Percentiles rank a stretch among this genome's conserved stretches.
These are phyloP conservation scores for Caretta caretta DNA, from an alignment of 2,113 vertebrate genomes.

Conservation along the genomic window DNA sequence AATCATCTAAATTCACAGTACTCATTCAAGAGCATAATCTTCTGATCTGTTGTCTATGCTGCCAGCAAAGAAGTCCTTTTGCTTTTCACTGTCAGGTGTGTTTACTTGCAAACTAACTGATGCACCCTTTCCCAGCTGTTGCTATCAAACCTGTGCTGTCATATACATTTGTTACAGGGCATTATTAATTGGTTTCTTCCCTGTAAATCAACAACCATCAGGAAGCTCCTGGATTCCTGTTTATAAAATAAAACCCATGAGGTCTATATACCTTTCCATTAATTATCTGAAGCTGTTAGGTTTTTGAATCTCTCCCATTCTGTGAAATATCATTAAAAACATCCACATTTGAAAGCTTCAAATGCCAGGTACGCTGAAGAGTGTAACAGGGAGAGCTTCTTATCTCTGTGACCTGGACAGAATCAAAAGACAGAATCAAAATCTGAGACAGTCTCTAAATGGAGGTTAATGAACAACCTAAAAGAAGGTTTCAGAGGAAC, in stretches of 20 bases:
- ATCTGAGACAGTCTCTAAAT: not conserved
- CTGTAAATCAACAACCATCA: not conserved
- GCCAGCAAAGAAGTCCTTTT: conserved; percentile 9
- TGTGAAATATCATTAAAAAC: not conserved
- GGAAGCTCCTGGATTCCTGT: not conserved
- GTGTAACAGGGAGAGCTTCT: not conserved
- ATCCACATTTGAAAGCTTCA: not conserved
- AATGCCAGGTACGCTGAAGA: not conserved
- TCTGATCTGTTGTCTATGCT: conserved; percentile 48
- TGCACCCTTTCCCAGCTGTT: not conserved
- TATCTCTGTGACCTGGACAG: not conserved
- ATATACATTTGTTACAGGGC: not conserved
- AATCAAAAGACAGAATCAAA: not conserved
- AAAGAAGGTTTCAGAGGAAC: too few species aligned
- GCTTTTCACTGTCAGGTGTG: not conserved
- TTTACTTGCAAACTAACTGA: conserved; percentile 35
- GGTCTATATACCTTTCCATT: fast-evolving
- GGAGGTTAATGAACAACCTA: conserved; percentile 4
- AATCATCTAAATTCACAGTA: not conserved
- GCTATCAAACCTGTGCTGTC: conserved; percentile 2
- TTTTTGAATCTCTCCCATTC: not conserved
- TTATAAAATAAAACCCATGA: not conserved
- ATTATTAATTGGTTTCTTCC: not conserved
- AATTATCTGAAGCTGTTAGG: not conserved
- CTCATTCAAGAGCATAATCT: conserved; percentile 6